These are phyloP conservation scores for Epinotia bilunana DNA, from an alignment of 2,888 invertebrate genomes.

Conservation along the genomic window DNA sequence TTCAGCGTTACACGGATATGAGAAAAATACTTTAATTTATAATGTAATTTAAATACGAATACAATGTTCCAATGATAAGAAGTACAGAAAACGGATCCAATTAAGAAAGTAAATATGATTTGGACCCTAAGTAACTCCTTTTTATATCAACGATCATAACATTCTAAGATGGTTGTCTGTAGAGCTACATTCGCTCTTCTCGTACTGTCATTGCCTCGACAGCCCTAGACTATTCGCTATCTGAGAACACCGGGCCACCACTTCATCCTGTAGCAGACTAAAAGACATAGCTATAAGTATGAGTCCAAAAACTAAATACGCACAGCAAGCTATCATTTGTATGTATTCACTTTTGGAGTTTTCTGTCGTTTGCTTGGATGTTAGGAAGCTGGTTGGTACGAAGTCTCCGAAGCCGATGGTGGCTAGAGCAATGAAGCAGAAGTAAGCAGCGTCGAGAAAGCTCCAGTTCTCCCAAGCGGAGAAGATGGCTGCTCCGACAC, in stretches of 20 bases:
- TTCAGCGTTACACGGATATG: slow-evolving; percentile 59
- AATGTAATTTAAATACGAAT: slow-evolving; percentile 57
- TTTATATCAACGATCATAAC: slow-evolving; percentile 81
- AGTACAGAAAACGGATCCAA: slow-evolving; percentile 60
- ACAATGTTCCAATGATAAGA: slow-evolving; percentile 57
- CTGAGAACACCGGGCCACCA: slow-evolving; percentile 89
- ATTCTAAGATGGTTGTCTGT: slow-evolving; percentile 76
- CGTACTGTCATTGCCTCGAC: slow-evolving; percentile 85
- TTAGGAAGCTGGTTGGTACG: slow-evolving; percentile 85
- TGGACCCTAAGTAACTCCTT: slow-evolving; percentile 56
- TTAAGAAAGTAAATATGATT: slow-evolving; percentile 52
- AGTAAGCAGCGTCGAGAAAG: slow-evolving; percentile 92
- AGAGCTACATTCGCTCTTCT: slow-evolving; percentile 80
- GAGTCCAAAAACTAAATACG: slow-evolving; percentile 91
- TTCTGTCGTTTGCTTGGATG: slow-evolving; percentile 74
- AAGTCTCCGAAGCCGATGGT: slow-evolving; percentile 93
- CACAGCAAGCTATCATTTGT: slow-evolving; percentile 91
- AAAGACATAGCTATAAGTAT: slow-evolving; percentile 94
- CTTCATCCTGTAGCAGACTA: slow-evolving; percentile 92
- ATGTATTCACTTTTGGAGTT: slow-evolving; percentile 84
- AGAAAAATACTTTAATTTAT: slow-evolving; percentile 64
- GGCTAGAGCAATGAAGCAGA: slow-evolving; percentile 93
- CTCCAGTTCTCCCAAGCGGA: slow-evolving; percentile 93
- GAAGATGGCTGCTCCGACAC: slow-evolving; percentile 90
- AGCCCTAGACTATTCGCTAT: slow-evolving; percentile 88